Percentiles rank a stretch among this genome's conserved stretches.
phyloP scores from a whole-genome alignment of 2,797 vertebrate genomes.

The Poecilia velifera region DNA sequence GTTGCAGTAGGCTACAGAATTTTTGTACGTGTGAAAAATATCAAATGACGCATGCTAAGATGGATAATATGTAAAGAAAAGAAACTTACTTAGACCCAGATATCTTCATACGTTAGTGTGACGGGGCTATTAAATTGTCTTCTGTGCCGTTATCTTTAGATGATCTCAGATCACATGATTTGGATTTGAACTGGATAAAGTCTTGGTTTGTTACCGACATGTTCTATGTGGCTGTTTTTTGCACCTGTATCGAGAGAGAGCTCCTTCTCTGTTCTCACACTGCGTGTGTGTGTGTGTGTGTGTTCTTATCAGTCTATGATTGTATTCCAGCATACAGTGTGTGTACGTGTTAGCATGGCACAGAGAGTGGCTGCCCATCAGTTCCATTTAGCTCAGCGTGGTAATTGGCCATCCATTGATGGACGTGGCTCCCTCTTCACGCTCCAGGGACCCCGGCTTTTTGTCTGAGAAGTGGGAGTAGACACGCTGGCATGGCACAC shows the following conservation, averaged over 20 bases:
- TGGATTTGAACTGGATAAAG: background rate
- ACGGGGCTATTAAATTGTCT: background rate
- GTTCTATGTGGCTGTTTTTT: background rate
- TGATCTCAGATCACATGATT: background rate
- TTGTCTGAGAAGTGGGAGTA: constrained; percentile 73
- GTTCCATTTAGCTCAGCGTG: constrained; percentile 75
- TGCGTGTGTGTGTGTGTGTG: constrained; percentile 20
- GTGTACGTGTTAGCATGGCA: constrained; percentile 44
- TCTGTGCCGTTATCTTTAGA: background rate
- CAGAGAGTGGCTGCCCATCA: constrained; percentile 67
- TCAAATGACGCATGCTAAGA: background rate
- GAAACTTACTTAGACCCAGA: background rate
- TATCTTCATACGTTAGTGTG: background rate
- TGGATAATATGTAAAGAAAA: background rate
- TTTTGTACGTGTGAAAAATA: background rate
- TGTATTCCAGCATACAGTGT: constrained; percentile 31
- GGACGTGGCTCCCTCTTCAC: constrained; percentile 76
- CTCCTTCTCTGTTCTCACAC: constrained; percentile 26
- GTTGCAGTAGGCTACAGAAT: background rate
- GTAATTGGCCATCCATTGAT: constrained; percentile 79
- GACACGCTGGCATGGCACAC: constrained; percentile 73
- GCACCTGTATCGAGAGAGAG: constrained; percentile 23
- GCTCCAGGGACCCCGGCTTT: constrained; percentile 72
- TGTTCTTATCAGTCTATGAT: constrained; percentile 5
- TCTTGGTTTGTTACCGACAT: background rate